These are phyloP conservation scores for Coptotermes formosanus DNA, from an alignment of 1,140 invertebrate species.

Conservation along the genomic window DNA sequence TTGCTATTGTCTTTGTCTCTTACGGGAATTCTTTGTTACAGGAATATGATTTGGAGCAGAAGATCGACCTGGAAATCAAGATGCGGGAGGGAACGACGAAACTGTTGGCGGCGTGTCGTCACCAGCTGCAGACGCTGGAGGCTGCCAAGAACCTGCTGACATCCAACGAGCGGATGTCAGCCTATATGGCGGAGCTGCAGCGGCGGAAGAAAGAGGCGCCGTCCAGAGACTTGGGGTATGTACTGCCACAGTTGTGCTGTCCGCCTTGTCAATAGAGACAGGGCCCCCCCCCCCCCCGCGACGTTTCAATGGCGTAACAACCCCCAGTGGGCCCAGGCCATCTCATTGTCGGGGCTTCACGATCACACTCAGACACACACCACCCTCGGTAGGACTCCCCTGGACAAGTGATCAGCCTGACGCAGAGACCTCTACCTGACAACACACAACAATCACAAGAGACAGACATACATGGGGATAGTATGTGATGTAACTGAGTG, in stretches of 20 bases:
- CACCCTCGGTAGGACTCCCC: no score
- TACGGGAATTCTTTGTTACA: slow-evolving; percentile 50
- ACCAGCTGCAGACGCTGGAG: slow-evolving; percentile 65
- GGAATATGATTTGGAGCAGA: slow-evolving; percentile 67
- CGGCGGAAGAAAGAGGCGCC: slow-evolving; percentile 51
- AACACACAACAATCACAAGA: no score
- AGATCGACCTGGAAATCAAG: slow-evolving; percentile 71
- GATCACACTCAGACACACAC: no score
- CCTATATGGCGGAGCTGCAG: slow-evolving; percentile 68
- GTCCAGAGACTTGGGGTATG: slow-evolving; percentile 22
- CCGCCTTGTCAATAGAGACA: no score
- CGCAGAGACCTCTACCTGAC: no score
- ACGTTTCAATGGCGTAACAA: no score
- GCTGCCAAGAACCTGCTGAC: slow-evolving; percentile 67
- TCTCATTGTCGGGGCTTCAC: no score
- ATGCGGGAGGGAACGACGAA: slow-evolving; percentile 70
- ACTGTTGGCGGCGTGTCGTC: slow-evolving; percentile 63
- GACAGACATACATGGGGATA: no score
- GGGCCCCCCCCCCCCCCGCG: no score
- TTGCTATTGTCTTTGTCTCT: slow-evolving; percentile 28
- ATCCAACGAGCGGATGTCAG: slow-evolving; percentile 66
- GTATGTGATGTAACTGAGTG: no score
- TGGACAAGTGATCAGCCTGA: no score
- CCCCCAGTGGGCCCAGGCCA: no score
- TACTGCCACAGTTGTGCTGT: neutral